Evolutionary conservation across 2,888 invertebrate species (phyloP).

Genomic region (Leptothorax acervorum): DNA sequence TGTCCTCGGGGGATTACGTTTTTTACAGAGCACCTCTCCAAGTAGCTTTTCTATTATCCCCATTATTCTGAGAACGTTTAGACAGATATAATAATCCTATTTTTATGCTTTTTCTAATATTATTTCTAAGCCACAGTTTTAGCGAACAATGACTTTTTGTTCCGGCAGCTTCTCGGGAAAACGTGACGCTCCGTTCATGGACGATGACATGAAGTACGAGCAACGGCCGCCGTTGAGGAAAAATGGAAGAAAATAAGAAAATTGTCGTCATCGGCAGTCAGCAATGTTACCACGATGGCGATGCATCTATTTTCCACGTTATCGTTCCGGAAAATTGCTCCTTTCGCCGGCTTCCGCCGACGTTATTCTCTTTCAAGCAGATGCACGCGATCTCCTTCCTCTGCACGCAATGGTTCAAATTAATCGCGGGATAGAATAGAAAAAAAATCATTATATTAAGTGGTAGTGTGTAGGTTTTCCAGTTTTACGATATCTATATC

Average conservation of each 20-base stretch:
- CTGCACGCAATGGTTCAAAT: conserved; percentile 4
- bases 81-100: neutral
- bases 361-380: conserved; percentile 42
- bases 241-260: conserved; percentile 26
- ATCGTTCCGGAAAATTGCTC: conserved; percentile 79
- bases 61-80: neutral
- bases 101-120: neutral
- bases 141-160: neutral
- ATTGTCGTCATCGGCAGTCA: conserved; percentile 56
- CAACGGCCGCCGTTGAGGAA: neutral
- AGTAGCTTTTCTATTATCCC: neutral
- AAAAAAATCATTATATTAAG: neutral
- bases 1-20: conserved; percentile 19
- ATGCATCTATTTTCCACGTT: conserved; percentile 78
- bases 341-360: conserved; percentile 47
- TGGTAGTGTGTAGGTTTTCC: neutral
- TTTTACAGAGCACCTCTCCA: neutral
- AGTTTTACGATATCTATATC: neutral
- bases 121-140: neutral
- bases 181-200: neutral
- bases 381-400: conserved; percentile 35
- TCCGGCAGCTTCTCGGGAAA: neutral
- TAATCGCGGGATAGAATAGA: neutral
- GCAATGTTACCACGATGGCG: conserved; percentile 41
- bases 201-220: neutral